Conservation (phyloP, 2,888 invertebrate genomes). For the Yponomeuta malinellus region DNA sequence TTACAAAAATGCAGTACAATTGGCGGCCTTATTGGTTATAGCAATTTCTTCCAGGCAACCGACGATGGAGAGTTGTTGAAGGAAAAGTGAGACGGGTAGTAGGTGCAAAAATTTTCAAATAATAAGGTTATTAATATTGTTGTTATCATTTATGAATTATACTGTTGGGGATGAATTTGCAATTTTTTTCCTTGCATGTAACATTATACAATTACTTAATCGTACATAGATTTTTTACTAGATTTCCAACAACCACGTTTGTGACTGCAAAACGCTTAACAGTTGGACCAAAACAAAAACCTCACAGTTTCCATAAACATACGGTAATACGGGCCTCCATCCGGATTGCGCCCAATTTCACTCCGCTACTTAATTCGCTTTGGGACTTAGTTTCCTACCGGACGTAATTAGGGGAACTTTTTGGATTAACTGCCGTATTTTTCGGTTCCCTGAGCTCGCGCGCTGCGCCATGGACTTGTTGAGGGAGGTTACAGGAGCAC, state of each 20-base stretch:
- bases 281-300: neutral
- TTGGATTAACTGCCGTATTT: conserved; percentile 67
- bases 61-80: no score
- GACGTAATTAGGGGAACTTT: conserved; percentile 72
- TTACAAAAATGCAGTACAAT: no score
- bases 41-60: no score
- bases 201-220: no score
- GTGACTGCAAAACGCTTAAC: neutral
- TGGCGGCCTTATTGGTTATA: no score
- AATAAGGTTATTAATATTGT: no score
- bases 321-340: neutral
- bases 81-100: no score
- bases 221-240: no score
- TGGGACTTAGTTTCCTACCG: conserved; percentile 64
- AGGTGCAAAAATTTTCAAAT: no score
- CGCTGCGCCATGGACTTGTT: neutral
- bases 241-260: neutral
- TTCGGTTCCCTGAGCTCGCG: conserved; percentile 29
- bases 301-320: neutral
- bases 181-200: no score
- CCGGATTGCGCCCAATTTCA: conserved; percentile 39
- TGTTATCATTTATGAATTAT: no score
- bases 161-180: no score
- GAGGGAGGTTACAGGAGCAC: neutral
- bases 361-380: conserved; percentile 59